Percentiles rank a stretch among this genome's conserved stretches.
Evolutionary conservation across 2,113 vertebrate genomes (phyloP).

Genomic region (Chrysochloris asiatica): DNA sequence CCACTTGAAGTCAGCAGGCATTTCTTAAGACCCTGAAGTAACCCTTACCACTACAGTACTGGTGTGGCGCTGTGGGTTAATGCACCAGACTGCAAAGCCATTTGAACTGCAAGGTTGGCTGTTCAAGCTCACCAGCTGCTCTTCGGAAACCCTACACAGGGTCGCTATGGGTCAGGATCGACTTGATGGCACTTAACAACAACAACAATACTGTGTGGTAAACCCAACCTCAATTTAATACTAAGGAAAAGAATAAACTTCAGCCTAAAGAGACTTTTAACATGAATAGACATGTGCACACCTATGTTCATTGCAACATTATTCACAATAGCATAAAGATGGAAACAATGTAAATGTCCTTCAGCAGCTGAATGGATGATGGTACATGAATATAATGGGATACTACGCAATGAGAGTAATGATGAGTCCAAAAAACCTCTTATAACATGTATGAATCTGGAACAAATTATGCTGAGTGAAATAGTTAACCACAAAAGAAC

Average conservation of each 20-base stretch:
- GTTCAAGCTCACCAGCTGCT: no score
- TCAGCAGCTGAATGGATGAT: background rate
- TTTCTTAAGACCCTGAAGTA: background rate
- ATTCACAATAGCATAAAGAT: background rate
- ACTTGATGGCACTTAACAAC: no score
- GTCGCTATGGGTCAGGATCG: no score
- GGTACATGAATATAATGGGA: background rate
- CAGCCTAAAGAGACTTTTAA: background rate
- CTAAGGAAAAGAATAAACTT: background rate
- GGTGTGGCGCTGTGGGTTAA: no score
- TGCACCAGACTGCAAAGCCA: no score
- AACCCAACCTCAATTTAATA: constrained; percentile 12
- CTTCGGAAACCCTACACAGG: no score
- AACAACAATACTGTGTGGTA: background rate
- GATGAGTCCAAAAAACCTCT: background rate
- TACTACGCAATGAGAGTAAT: background rate
- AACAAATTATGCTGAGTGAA: background rate
- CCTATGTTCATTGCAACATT: background rate
- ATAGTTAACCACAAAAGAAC: background rate
- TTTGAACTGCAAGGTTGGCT: no score
- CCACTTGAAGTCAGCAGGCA: background rate
- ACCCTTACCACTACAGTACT: no score
- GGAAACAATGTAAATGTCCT: background rate
- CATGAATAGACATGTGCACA: background rate
- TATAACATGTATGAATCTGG: background rate